Evolutionary conservation across 2,113 vertebrate genomes (phyloP), one percentile per base, ranked within the genome.

Genomic region (Chitala chitala): DNA sequence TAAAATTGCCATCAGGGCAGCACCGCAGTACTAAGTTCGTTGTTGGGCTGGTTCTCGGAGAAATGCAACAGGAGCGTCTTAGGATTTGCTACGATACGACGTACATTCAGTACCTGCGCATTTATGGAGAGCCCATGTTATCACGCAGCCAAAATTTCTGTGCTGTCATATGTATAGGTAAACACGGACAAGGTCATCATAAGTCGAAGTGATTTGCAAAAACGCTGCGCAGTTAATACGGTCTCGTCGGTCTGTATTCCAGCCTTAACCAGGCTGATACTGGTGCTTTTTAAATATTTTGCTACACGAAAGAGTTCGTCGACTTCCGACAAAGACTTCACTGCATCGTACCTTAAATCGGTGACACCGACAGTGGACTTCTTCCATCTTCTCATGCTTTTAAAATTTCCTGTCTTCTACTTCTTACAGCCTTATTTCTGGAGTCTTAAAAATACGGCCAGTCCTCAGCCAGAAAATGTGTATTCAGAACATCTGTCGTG

Each of bases 61-160:
- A 66, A 71, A 74, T 56, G 79, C 79, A 80, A 80, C 79, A 80
- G 79, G 76, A 69, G 75, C 71, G 64, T 72, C 38, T n/a, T 9
- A 29, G 33, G 20, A 10, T 59, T 46, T 46, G 29, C 13, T 36
- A 13, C 26, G 10, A 33, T 31, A 63, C 15, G 33, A 63, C 17
- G n/a, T 7, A n/a, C 33, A 20, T 17, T 6, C 5, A 46, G n/a
- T n/a, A n/a, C n/a, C 44, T 46, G 44, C 12, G 44, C 44, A 46
- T 46, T n/a, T n/a, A n/a, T n/a, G n/a, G n/a, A n/a, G n/a, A n/a
- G n/a, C n/a, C n/a, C n/a, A n/a, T n/a, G n/a, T n/a, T n/a, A n/a
- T n/a, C n/a, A n/a, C n/a, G 36, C 12, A 31, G 24, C 46, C 29
- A 20, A 63, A 15, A 17, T 63, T 63, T 63, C 33, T 38, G 17